phyloP scores from a whole-genome alignment of 2,888 invertebrate species.

The Diarsia rubi region DNA sequence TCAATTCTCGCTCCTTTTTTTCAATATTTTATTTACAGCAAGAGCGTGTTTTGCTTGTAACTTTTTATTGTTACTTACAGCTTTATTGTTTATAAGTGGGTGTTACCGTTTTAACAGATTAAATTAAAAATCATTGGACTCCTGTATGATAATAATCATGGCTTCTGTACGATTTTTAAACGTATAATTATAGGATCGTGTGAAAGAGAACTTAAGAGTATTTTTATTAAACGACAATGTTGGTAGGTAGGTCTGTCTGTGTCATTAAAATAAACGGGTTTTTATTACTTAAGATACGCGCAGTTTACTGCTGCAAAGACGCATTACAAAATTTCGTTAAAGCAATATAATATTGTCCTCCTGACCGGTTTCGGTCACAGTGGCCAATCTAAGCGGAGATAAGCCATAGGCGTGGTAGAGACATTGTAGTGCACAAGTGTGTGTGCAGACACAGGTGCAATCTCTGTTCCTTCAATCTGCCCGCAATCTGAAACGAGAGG shows the following conservation, averaged over 20 bases:
- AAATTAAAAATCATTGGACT: slow-evolving; percentile 65
- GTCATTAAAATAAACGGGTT: slow-evolving; percentile 9
- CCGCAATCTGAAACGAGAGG: too few species aligned
- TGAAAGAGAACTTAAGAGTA: slow-evolving; percentile 44
- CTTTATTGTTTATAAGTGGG: slow-evolving; percentile 62
- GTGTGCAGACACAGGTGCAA: too few species aligned
- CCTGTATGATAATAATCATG: slow-evolving; percentile 63
- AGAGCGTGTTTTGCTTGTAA: slow-evolving; percentile 62
- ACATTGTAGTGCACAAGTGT: too few species aligned
- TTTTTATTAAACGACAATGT: background rate
- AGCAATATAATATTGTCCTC: too few species aligned
- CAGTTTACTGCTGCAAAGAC: background rate
- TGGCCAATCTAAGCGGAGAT: too few species aligned
- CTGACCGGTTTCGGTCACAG: too few species aligned
- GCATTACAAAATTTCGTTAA: background rate
- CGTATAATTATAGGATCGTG: slow-evolving; percentile 53
- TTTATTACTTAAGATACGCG: background rate
- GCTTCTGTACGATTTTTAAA: slow-evolving; percentile 58
- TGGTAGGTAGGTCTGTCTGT: slow-evolving; percentile 7
- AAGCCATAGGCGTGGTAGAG: too few species aligned
- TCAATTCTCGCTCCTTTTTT: slow-evolving; percentile 72
- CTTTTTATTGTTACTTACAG: slow-evolving; percentile 55
- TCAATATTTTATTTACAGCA: slow-evolving; percentile 53
- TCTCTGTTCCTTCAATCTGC: too few species aligned
- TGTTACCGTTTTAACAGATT: slow-evolving; percentile 74